phyloP scores from a whole-genome alignment of 1,140 invertebrate species.

The Pteromalus puparum region DNA sequence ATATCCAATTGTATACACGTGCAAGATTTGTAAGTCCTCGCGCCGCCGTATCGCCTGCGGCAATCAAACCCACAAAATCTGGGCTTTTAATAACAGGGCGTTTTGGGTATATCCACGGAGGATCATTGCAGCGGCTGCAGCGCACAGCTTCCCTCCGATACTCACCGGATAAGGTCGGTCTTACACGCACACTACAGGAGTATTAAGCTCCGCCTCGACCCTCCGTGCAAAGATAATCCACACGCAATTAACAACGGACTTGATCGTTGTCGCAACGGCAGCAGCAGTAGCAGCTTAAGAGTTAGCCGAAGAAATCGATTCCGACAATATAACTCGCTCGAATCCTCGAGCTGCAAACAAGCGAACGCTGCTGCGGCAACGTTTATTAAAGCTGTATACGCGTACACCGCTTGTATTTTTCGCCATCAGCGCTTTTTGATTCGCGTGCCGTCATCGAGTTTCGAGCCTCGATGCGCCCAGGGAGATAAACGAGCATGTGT shows the following conservation, averaged over 20 bases:
- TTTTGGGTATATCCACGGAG: neutral
- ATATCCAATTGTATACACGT: neutral
- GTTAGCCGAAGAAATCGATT: conserved; percentile 1
- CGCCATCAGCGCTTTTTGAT: conserved; percentile 35
- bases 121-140: neutral
- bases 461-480: conserved; percentile 50
- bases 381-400: neutral
- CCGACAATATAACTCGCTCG: neutral
- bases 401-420: neutral
- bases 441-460: conserved; percentile 41
- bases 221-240: neutral
- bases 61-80: neutral
- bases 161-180: neutral
- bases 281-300: neutral
- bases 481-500: conserved; percentile 53
- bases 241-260: neutral
- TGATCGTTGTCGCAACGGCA: neutral
- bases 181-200: neutral
- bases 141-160: neutral
- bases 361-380: neutral
- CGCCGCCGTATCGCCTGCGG: no score
- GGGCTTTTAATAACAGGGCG: neutral
- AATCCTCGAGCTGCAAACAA: neutral
- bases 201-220: neutral
- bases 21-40: neutral